Conservation (phyloP, 1,140 invertebrate genomes). For the Drosophila bifasciata region DNA sequence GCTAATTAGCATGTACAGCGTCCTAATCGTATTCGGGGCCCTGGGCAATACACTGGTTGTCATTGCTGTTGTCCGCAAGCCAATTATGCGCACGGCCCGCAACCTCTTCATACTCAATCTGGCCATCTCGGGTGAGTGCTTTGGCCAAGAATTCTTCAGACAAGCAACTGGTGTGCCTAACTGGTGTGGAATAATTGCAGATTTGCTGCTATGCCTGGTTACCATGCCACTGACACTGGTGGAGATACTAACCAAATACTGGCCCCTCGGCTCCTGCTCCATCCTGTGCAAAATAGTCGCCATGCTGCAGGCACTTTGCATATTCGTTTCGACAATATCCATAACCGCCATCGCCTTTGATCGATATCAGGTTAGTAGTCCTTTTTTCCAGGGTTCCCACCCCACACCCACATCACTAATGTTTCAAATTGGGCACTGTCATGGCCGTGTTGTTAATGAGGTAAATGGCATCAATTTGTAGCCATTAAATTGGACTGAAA, state of each 20-base stretch:
- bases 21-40: conserved; percentile 91
- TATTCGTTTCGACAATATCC: conserved; percentile 95
- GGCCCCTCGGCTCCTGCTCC: conserved; percentile 88
- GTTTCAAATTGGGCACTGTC: conserved; percentile 17
- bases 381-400: background rate
- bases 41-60: conserved; percentile 93
- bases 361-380: conserved; percentile 87
- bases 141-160: background rate
- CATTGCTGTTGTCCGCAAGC: conserved; percentile 90
- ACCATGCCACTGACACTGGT: conserved; percentile 94
- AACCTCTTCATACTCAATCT: conserved; percentile 96
- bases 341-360: conserved; percentile 96
- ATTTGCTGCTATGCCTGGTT: conserved; percentile 92
- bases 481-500: conserved; percentile 29
- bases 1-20: conserved; percentile 89
- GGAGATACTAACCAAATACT: conserved; percentile 91
- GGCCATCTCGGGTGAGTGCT: conserved; percentile 88
- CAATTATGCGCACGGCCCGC: conserved; percentile 92
- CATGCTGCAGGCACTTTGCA: conserved; percentile 92
- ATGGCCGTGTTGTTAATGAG: conserved; percentile 35
- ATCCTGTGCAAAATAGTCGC: conserved; percentile 92
- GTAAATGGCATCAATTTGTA: conserved; percentile 38
- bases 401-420: conserved; percentile 29
- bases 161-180: too few relatives aligned
- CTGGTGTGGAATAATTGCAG: conserved; percentile 71